Base-by-base conservation (phyloP, 2,797 vertebrate species). In the Microcaecilia unicolor region DNA sequence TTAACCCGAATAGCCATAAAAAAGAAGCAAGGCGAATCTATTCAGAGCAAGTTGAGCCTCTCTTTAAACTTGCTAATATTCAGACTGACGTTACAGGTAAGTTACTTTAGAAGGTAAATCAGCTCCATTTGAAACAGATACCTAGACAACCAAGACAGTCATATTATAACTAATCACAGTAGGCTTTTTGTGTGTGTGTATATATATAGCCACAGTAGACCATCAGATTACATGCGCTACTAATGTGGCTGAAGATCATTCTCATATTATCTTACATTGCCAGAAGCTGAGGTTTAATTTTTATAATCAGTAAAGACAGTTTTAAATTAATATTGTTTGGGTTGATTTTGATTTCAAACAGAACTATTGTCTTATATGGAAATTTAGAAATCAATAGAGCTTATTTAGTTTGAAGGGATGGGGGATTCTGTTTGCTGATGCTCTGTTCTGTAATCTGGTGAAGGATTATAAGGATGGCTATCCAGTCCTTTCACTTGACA, bases 1-100 rank as follows among this genome's bases (percentile, higher is more conserved):
- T 98, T 51, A 98, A 98, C 68, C 91, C 94, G 15, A 74, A 61
- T 52, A 95, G 95, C 59, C 91, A 96, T 66, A 91, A 78, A 65
- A 92, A 83, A 65, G 90, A 96, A 71, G 89, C 93, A 1, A 49
- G 77, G 13, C 74, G 74, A 28, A 45, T 95, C 73, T 98, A 95
- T 76, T 71, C 78, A 41, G 85, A 90, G 9, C 77, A 89, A 17
- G 90, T 97, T 34, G 89, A 86, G 18, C 93, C 94, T 9, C 86
- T 98, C 34, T 88, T 97, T 68, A 94, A 89, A 62, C 86, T 94
- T 38, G 89, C 91, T 11, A 89, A 87, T 55, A 74, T 98, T 60
- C 81, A 79, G 56, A 88, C 86, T 2, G 85, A 97, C 51, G 73
- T 90, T 50, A 86, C 73, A 26, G 71, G 89, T 90, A 76, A 69